Percentiles rank a stretch among this genome's conserved stretches.
Evolutionary conservation across 2,113 vertebrate genomes (phyloP).

Genomic region (Elgaria multicarinata): DNA sequence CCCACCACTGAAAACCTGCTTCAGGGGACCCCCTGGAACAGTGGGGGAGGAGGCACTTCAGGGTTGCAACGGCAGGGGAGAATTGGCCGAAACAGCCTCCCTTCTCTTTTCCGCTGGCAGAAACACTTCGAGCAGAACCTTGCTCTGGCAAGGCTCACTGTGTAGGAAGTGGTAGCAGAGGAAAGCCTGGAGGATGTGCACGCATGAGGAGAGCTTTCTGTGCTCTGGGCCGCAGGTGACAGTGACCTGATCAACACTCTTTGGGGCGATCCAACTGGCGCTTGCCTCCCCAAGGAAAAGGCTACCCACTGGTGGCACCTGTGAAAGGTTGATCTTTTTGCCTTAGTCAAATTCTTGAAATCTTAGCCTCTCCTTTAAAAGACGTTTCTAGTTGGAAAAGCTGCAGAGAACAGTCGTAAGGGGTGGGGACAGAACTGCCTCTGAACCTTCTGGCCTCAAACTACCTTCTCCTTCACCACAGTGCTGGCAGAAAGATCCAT

Average conservation of each 20-base stretch:
- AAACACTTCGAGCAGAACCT: no score
- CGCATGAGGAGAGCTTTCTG: neutral
- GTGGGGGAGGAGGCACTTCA: no score
- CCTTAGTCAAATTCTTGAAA: neutral
- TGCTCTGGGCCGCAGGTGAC: no score
- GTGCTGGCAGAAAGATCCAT: neutral
- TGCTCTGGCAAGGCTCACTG: no score
- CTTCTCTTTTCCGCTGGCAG: no score
- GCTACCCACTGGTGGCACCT: no score
- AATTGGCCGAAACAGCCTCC: no score
- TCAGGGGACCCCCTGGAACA: no score
- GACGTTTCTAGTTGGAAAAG: neutral
- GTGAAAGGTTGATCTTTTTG: neutral
- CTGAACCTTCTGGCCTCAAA: neutral
- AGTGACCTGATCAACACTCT: no score
- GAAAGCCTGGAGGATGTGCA: neutral
- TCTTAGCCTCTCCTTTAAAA: neutral
- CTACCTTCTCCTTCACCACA: neutral
- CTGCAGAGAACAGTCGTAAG: neutral
- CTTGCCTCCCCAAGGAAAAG: neutral
- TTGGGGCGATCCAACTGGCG: neutral
- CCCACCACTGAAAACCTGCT: no score
- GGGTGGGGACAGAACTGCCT: neutral
- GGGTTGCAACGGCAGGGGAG: no score
- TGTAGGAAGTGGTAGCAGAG: neutral